Conservation (phyloP, 2,113 vertebrate genomes). For the Peromyscus polionotus region DNA sequence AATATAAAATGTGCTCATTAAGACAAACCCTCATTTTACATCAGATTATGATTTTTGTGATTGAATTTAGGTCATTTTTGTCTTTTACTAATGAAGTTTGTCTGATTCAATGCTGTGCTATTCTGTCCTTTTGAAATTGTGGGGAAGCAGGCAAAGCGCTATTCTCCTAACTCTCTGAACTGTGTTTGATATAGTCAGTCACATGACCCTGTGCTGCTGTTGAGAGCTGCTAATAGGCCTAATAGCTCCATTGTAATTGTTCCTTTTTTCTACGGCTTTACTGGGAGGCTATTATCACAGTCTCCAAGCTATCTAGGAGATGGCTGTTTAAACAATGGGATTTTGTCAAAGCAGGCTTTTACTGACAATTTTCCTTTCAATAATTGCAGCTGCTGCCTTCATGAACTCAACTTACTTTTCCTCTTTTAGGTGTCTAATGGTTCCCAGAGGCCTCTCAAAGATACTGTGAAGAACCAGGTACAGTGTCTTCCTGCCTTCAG, state of each 20-base stretch:
- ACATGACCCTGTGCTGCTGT: background rate
- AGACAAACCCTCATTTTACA: slow-evolving; percentile 3
- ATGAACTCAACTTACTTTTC: slow-evolving; percentile 35
- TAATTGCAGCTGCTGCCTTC: background rate
- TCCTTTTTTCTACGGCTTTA: background rate
- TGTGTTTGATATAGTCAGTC: background rate
- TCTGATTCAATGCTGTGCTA: background rate
- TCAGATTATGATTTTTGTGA: background rate
- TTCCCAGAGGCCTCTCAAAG: slow-evolving; percentile 19
- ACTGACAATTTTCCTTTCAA: slow-evolving; percentile 60
- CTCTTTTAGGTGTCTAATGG: slow-evolving; percentile 42
- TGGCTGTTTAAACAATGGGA: slow-evolving; percentile 51
- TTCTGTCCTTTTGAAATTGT: background rate
- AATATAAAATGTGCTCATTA: slow-evolving; percentile 19
- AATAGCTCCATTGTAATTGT: slow-evolving; percentile 44
- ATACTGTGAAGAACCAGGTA: background rate
- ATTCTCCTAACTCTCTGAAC: background rate
- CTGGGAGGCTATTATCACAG: background rate
- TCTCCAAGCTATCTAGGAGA: slow-evolving; percentile 18
- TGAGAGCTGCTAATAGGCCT: slow-evolving; percentile 35
- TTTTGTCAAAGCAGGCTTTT: slow-evolving; percentile 58
- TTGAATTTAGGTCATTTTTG: background rate
- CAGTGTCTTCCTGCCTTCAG: background rate
- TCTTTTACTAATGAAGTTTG: background rate
- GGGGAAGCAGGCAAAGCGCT: rapidly evolving